A percentile compares a stretch with the other conserved stretches of the same genome.
Conservation (phyloP, 1,140 invertebrate genomes). For the Danaus melanippus region DNA sequence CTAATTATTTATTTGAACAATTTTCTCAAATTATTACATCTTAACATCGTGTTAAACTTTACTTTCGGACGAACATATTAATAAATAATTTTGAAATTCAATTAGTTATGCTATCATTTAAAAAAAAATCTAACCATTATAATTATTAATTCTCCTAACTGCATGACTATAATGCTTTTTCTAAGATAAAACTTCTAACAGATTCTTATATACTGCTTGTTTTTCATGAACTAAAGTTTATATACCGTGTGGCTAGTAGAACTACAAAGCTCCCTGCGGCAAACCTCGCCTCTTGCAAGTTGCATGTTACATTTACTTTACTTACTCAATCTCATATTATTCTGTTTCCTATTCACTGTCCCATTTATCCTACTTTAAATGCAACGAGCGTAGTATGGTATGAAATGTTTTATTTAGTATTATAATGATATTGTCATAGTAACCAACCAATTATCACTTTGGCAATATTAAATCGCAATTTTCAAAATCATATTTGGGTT, state of each 20-base stretch:
- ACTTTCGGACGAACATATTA: no score
- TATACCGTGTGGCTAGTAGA: slow-evolving; percentile 4
- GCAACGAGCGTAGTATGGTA: slow-evolving; percentile 9
- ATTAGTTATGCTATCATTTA: no score
- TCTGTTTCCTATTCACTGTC: slow-evolving; percentile 13
- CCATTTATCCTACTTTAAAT: slow-evolving; percentile 9
- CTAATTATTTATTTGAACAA: neutral
- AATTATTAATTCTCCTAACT: no score
- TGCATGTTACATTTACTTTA: slow-evolving; percentile 22
- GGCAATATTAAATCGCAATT: slow-evolving; percentile 4
- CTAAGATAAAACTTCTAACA: slow-evolving; percentile 7
- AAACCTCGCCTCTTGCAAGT: slow-evolving; percentile 13
- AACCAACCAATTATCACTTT: neutral
- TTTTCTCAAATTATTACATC: no score
- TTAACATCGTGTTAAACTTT: no score
- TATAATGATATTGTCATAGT: neutral
- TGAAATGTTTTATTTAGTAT: neutral
- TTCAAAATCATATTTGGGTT: neutral
- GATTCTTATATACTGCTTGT: slow-evolving; percentile 9
- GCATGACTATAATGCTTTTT: neutral
- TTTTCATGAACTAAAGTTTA: slow-evolving; percentile 15
- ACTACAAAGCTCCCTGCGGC: slow-evolving; percentile 12
- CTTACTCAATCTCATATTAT: slow-evolving; percentile 19
- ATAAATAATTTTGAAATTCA: no score
- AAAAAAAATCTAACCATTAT: no score